Conservation (phyloP, 1,140 invertebrate species). For the Caerostris extrusa region DNA sequence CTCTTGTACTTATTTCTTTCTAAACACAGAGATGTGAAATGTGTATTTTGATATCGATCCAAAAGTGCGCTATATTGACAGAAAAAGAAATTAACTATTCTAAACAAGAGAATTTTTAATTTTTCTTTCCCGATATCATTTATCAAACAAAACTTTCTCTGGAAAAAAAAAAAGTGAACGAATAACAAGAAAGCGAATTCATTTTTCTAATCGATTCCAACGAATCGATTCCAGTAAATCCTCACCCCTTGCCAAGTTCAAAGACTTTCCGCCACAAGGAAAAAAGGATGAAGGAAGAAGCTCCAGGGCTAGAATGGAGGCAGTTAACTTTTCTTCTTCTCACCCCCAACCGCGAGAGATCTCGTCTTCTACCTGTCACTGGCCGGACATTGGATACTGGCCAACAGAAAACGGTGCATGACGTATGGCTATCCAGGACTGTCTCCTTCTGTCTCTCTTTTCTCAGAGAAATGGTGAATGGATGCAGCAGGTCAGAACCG, state of each 20-base stretch:
- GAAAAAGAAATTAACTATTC: slow-evolving; percentile 11
- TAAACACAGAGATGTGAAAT: background rate
- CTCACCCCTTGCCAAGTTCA: background rate
- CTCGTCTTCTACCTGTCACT: slow-evolving; percentile 9
- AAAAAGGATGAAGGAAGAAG: background rate
- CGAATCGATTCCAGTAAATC: background rate
- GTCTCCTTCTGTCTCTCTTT: background rate
- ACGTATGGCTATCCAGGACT: slow-evolving; percentile 8
- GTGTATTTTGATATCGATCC: background rate
- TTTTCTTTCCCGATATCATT: background rate
- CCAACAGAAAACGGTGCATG: slow-evolving; percentile 20
- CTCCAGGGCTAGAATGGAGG: no score
- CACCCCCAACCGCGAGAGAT: slow-evolving; percentile 21
- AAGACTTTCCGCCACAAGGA: background rate
- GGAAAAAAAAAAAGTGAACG: background rate
- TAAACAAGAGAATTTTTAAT: slow-evolving; percentile 2
- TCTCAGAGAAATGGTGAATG: background rate
- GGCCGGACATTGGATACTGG: slow-evolving; percentile 9
- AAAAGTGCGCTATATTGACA: background rate
- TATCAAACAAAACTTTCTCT: background rate
- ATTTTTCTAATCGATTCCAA: background rate
- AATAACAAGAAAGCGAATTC: background rate
- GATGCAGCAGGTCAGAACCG: slow-evolving; percentile 4
- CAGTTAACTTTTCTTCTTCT: slow-evolving; percentile 14
- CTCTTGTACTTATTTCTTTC: background rate